phyloP scores from a whole-genome alignment of 2,888 invertebrate genomes.

The Thereva unica region DNA sequence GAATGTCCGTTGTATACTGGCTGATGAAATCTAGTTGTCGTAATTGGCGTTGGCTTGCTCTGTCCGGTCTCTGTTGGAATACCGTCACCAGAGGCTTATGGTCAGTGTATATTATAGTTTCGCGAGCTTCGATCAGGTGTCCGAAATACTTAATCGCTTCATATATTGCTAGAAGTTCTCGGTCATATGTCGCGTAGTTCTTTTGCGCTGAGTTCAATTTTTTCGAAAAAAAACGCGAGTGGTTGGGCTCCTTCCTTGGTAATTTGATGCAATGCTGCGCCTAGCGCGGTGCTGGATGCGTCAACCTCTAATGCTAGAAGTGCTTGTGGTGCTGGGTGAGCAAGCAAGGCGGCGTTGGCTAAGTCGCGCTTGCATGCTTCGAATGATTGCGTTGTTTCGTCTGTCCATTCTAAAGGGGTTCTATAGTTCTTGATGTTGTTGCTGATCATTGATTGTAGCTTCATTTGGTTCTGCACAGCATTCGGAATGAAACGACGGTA shows the following conservation, averaged over 20 bases:
- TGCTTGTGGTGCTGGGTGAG: background rate
- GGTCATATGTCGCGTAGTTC: constrained; percentile 21
- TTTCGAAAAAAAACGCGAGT: constrained; percentile 25
- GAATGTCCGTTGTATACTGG: background rate
- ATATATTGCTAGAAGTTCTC: constrained; percentile 23
- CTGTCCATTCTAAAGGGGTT: constrained; percentile 18
- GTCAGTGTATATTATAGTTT: background rate
- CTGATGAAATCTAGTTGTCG: background rate
- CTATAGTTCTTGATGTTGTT: background rate
- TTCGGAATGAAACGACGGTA: background rate
- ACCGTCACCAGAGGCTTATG: constrained; percentile 20
- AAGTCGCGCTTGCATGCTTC: constrained; percentile 27
- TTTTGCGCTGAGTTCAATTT: constrained; percentile 9
- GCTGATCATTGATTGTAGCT: background rate
- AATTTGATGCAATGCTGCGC: background rate
- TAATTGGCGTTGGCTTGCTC: background rate
- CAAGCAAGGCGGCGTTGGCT: constrained; percentile 26
- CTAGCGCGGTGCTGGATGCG: background rate
- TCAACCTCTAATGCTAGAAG: background rate
- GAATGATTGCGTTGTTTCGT: constrained; percentile 14
- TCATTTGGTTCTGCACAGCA: background rate
- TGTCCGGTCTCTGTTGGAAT: constrained; percentile 13
- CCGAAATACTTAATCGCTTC: constrained; percentile 21
- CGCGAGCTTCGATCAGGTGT: constrained; percentile 6
- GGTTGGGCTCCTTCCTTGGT: constrained; percentile 15